phyloP scores from a whole-genome alignment of 2,113 vertebrate species.

The Willisornis vidua region DNA sequence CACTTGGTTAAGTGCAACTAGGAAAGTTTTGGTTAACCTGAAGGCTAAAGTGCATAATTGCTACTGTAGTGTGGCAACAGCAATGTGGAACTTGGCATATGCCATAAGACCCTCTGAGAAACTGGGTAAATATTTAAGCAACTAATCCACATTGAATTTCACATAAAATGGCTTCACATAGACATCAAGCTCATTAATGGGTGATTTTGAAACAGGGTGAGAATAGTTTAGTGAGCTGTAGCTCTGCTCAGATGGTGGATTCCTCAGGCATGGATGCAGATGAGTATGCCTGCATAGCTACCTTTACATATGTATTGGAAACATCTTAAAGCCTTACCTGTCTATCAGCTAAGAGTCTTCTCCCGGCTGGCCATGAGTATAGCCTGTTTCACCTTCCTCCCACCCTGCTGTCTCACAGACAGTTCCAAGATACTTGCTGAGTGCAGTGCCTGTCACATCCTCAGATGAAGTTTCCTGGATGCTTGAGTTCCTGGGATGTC shows the following conservation, averaged over 20 bases:
- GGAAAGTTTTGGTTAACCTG: background rate
- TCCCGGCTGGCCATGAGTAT: rapidly evolving
- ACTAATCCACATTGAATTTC: background rate
- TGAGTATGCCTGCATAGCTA: background rate
- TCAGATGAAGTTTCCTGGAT: background rate
- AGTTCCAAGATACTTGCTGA: background rate
- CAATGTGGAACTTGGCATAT: background rate
- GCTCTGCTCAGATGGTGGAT: background rate
- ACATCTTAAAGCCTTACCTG: background rate
- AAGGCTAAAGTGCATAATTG: background rate
- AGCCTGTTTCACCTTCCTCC: background rate
- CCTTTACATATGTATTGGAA: background rate
- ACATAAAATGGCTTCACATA: background rate
- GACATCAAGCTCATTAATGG: background rate
- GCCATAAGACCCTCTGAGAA: background rate
- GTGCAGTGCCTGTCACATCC: background rate
- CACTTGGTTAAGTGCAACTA: background rate
- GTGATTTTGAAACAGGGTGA: background rate
- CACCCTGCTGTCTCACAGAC: background rate
- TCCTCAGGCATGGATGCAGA: background rate
- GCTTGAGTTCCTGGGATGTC: background rate
- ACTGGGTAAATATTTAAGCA: background rate
- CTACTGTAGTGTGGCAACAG: background rate
- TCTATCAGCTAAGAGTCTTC: background rate
- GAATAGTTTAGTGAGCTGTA: background rate